phyloP scores from a whole-genome alignment of 2,888 invertebrate species.

The Spisula solida region DNA sequence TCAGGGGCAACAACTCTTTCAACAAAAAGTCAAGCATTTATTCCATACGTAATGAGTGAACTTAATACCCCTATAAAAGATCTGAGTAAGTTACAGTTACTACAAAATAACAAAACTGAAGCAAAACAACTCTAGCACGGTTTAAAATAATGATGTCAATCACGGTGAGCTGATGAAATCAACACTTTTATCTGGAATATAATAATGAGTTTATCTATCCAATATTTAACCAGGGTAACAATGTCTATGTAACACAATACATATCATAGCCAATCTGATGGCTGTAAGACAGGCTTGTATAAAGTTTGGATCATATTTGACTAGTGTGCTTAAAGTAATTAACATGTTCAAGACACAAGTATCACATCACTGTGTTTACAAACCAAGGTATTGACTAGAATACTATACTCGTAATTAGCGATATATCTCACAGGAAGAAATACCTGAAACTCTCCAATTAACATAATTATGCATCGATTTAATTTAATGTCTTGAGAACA shows the following conservation, averaged over 20 bases:
- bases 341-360: background rate
- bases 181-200: background rate
- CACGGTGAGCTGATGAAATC: background rate
- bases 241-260: constrained; percentile 1
- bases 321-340: background rate
- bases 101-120: no score
- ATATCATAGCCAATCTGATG: background rate
- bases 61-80: no score
- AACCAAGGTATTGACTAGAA: background rate
- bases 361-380: background rate
- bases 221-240: background rate
- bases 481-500: background rate
- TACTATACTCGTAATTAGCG: background rate
- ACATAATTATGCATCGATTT: constrained; percentile 17
- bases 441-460: constrained; percentile 19
- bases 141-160: constrained; percentile 15
- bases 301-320: background rate
- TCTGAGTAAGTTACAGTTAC: no score
- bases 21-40: no score
- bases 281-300: background rate
- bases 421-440: background rate
- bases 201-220: constrained; percentile 11
- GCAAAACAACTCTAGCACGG: no score
- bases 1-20: no score
- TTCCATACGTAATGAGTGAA: no score